phyloP scores from a whole-genome alignment of 53 echinoderm and acorn worm genomes.

The Patiria pectinifera region DNA sequence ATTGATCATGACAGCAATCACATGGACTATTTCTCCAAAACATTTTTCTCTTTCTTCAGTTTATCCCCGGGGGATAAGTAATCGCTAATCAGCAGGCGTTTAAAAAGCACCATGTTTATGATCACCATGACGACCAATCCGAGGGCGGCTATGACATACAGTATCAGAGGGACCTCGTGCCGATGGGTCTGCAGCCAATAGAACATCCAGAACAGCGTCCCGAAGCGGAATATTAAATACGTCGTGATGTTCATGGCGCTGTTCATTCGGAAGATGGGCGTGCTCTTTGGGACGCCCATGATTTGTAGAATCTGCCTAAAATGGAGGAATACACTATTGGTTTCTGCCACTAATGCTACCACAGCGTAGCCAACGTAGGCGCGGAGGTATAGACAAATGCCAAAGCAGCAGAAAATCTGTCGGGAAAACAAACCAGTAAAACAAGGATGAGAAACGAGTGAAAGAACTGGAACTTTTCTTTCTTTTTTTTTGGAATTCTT shows the following conservation, averaged over 20 bases:
- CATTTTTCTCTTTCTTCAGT: constrained; percentile 22
- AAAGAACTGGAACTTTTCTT: no score
- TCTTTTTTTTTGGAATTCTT: no score
- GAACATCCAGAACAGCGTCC: constrained; percentile 57
- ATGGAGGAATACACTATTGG: constrained; percentile 93
- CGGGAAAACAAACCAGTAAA: no score
- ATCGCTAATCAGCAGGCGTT: constrained; percentile 46
- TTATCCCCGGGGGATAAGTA: constrained; percentile 27
- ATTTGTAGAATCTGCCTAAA: constrained; percentile 79
- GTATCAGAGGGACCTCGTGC: neutral
- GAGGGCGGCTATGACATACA: neutral
- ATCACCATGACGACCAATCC: constrained; percentile 49
- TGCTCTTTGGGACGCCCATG: constrained; percentile 62
- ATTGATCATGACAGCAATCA: neutral
- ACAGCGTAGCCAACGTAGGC: constrained; percentile 83
- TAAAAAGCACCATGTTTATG: constrained; percentile 32
- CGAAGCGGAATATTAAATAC: constrained; percentile 81
- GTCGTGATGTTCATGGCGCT: constrained; percentile 79
- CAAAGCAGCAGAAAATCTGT: constrained; percentile 61
- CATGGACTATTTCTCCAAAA: constrained; percentile 30
- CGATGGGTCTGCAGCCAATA: constrained; percentile 39
- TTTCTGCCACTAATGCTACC: constrained; percentile 77
- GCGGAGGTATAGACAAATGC: constrained; percentile 59
- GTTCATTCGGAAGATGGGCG: constrained; percentile 62
- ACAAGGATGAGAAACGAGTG: no score